Base-by-base conservation (phyloP, 2,797 vertebrate genomes). In the Erethizon dorsatum region DNA sequence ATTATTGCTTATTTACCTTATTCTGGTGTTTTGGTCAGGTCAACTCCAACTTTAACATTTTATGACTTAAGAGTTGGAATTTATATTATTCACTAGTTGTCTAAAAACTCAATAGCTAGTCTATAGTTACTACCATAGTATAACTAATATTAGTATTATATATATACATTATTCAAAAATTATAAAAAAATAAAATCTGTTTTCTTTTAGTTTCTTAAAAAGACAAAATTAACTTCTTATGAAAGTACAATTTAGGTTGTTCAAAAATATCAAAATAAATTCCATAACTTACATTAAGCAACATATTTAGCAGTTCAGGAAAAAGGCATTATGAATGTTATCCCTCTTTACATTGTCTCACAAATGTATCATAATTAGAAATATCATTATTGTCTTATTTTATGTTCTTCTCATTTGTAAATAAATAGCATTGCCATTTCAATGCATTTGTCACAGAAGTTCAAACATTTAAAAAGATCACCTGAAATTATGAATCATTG, bases 381-480 rank as follows among this genome's bases (percentile, higher is more conserved):
- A 71, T 50, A 37, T 17, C 67, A 9, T 45, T 20, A 45, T 45
- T 69, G 28, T 63, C 59, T 61, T 41, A 71, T 13, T 78, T n/a
- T 45, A 3, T 77, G 5, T 57, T 92, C 31, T 92, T 87, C 12
- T 54, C 17, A 18, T 65, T 83, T 65, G 31, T 37, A 83, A 91
- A 56, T 50, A 45, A 56, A 56, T 56, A n/a, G 20, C 9, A 67
- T 41, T 73, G 37, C 26, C 17, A 18, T 28, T 69, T 89, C 14
- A 73, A 73, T 54, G 6, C 3, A 69, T 83, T 71, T 86, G 15
- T 73, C 63, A 59, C 59, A 65, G 41, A 95, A 15, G 13, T 83
- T 80, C 59, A 67, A 90, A 57, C 50, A n/a, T 90, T 56, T 79
- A 96, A 50, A 91, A 85, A 91, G 82, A 88, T 94, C 78, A 94